Base-by-base conservation (phyloP, 2,888 invertebrate genomes). In the Mactromeris polynyma region DNA sequence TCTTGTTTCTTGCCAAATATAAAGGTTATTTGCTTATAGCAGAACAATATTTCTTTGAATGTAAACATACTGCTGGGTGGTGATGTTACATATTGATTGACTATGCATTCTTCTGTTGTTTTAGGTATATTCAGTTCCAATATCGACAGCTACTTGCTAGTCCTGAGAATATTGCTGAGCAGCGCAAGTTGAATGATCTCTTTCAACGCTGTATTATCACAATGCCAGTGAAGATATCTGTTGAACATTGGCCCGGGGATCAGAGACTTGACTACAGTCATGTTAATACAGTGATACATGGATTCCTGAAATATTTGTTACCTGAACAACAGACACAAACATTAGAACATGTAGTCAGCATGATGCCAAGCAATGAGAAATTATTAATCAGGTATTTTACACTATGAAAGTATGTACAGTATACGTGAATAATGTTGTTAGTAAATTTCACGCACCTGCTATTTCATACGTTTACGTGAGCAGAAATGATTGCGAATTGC, bases 281-380 rank as follows among this genome's bases (percentile, higher is more conserved):
- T 58, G 93, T 95, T 58, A 95, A 94, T 81, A 79, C 81, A 11
- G 90, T 96, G 21, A 90, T 95, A 58, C 94, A 95, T 46, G 81
- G 90, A 7, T 95, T 94, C 87, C 36, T 95, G 78, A 81, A 81
- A 9, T 92, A 93, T 64, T 77, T 95, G 81, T 85, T 94, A 1
- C 90, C 88, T 17, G 94, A 94, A 19, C 88, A 92, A n/a, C 82
- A 85, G 46, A 69, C 92, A 9, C 42, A 90, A 1, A 92, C 93
- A 26, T 91, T 94, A 77, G 94, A 94, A 85, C 93, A 91, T 80
- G 91, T 94, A 81, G 86, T 93, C 3, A 89, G 91, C 17, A 87
- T 93, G 54, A 95, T 96, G 95, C 95, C 96, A 2, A 90, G 40
- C 69, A 95, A 95, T 86, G 85, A 94, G n/a, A 86, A 93, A 4